Evolutionary conservation across 2,113 vertebrate species (phyloP), one percentile per base, ranked within the genome.

Genomic region (Tetraodon nigroviridis): DNA sequence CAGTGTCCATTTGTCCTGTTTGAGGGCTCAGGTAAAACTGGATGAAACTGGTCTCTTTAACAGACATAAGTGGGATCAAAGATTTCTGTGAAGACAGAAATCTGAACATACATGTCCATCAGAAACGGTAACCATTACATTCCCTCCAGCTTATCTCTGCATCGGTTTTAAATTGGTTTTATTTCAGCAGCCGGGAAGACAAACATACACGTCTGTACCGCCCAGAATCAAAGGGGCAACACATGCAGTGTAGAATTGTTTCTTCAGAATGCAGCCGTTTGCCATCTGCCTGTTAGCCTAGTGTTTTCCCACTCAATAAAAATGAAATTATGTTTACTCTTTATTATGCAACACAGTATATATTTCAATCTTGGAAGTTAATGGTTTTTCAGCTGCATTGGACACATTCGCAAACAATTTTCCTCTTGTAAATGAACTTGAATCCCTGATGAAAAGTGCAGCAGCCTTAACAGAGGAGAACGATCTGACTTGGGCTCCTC

Each of bases 351-450:
- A 53, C 71, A 49, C 52, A 13, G 68, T 76, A 51, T 82, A 79
- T 64, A 81, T 81, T 83, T 84, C 83, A 81, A 80, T 86, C 60
- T 71, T 64, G 70, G 37, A 29, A 86, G 73, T 78, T 84, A 81
- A 88, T 82, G 74, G 66, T 32, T 83, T 81, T 77, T 64, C 69
- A 76, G 69, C 56, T 69, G 62, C 67, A 84, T 73, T 69, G 79
- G 75, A 76, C 66, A 53, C 64, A 64, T 76, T 87, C 81, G 67
- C 64, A 76, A 82, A 75, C 75, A 80, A 77, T 84, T 77, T 80
- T 75, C 65, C 53, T 61, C 59, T 72, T 50, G 62, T 69, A 84
- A 84, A 88, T 80, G 61, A 86, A 83, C 75, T 64, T 53, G 75
- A 80, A 64, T 81, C 82, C 79, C 76, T 42, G 67, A 68, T 75